Conservation (phyloP, 2,797 vertebrate species). For the Tapirus indicus region DNA sequence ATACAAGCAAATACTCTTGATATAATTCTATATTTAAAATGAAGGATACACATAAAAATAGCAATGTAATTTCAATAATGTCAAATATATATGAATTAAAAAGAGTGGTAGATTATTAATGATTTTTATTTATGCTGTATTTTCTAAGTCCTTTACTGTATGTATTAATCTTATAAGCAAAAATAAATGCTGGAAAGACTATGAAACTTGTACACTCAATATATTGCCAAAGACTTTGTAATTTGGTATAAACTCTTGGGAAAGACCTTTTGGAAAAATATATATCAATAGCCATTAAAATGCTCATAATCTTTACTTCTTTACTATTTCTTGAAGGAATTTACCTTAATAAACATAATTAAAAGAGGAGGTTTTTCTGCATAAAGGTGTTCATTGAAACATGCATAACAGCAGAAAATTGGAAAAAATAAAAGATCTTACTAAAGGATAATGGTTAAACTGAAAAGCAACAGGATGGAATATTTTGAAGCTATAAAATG, state of each 20-base stretch:
- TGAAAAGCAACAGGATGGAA: neutral
- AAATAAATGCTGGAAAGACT: neutral
- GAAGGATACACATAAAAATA: neutral
- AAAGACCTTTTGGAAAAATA: constrained; percentile 46
- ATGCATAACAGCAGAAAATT: neutral
- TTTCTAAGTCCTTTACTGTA: neutral
- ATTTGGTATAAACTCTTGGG: neutral
- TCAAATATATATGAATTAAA: neutral
- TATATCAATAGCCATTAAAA: neutral
- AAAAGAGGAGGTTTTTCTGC: neutral
- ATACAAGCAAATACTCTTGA: neutral
- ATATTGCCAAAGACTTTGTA: neutral
- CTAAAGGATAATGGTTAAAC: neutral
- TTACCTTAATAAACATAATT: constrained; percentile 33
- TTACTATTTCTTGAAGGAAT: constrained; percentile 29
- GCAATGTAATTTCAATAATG: neutral
- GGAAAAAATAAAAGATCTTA: neutral
- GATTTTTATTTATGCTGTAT: neutral
- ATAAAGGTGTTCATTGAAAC: neutral
- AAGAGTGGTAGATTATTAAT: neutral
- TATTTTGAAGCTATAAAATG: neutral
- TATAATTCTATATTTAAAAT: neutral
- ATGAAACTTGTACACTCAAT: neutral
- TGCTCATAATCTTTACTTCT: neutral
- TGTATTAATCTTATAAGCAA: neutral